These are phyloP conservation scores for Mongoloraphidia duomilia DNA, from an alignment of 2,888 invertebrate genomes.

Conservation along the genomic window DNA sequence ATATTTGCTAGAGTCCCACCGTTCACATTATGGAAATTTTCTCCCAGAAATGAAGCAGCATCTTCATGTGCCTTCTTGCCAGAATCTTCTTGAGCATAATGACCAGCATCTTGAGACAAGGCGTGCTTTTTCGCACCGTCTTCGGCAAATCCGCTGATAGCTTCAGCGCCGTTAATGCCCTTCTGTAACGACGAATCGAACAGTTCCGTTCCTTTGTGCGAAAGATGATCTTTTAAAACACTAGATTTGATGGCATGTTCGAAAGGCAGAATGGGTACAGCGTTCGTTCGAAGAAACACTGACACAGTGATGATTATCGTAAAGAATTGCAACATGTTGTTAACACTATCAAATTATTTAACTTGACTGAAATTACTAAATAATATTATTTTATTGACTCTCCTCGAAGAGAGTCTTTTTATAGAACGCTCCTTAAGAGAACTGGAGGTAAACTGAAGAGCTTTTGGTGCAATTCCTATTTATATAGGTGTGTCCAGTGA, in stretches of 20 bases:
- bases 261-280: neutral
- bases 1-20: conserved; percentile 21
- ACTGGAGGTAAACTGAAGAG: conserved; percentile 4
- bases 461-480: conserved; percentile 6
- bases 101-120: conserved; percentile 21
- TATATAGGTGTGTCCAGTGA: conserved; percentile 6
- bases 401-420: too few species aligned
- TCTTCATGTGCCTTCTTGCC: conserved; percentile 23
- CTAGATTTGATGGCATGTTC: conserved; percentile 15
- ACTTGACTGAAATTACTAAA: too few species aligned
- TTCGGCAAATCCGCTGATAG: conserved; percentile 22
- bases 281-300: neutral
- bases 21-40: conserved; percentile 22
- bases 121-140: conserved; percentile 22
- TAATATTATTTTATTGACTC: too few species aligned
- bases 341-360: too few species aligned
- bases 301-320: too few species aligned
- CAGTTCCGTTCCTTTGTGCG: conserved; percentile 14
- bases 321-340: too few species aligned
- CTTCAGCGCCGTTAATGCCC: conserved; percentile 22
- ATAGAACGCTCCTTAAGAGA: neutral
- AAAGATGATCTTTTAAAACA: conserved; percentile 12
- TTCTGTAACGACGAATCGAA: conserved; percentile 15
- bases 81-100: conserved; percentile 21
- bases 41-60: conserved; percentile 20